Base-by-base conservation (phyloP, 1,140 invertebrate species). In the Acromyrmex charruanus region DNA sequence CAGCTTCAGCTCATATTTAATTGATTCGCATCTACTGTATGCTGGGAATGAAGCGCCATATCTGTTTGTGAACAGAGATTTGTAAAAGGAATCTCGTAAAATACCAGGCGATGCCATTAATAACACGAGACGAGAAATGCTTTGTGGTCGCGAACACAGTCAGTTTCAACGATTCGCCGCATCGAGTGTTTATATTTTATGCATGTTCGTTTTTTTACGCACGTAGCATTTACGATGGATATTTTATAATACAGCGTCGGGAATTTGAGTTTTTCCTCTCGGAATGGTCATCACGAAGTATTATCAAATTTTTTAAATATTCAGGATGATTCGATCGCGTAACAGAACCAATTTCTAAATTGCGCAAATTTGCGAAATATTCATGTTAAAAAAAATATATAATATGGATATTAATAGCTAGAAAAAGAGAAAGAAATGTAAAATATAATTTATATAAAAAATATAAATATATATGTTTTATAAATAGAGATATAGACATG, bases 11-110 rank as follows among this genome's bases (percentile, higher is more conserved):
- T 49, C 21, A 90, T 90, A 89, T 92, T 91, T 92, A 92, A 91
- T 91, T 90, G 90, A 66, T 72, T 35, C 53, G 85, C 72, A 87
- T 88, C 82, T 84, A 69, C 53, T 25, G 10, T 31, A 18, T 55
- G 77, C 65, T 75, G 79, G 69, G 28, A 79, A 88, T 66, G 72
- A 84, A 88, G 35, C 65, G 59, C 28, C 53, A 28, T 65, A 85
- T 90, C 89, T 92, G 87, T 92, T 87, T 89, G 88, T 86, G 89
- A 92, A 89, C 88, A 21, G 31, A 28, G n/a, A 55, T 65, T 75
- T 28, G 58, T 66, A 59, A 31, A 84, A 85, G 69, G 51, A 65
- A 69, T 88, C 88, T 91, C 86, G 85, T 90, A 87, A 92, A 91
- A 87, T 75, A 80, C 82, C 84, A 58, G 61, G 86, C 87, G 69